phyloP scores from a whole-genome alignment of 92 coral and sea anemone species.

The Epizoanthus fatuus region DNA sequence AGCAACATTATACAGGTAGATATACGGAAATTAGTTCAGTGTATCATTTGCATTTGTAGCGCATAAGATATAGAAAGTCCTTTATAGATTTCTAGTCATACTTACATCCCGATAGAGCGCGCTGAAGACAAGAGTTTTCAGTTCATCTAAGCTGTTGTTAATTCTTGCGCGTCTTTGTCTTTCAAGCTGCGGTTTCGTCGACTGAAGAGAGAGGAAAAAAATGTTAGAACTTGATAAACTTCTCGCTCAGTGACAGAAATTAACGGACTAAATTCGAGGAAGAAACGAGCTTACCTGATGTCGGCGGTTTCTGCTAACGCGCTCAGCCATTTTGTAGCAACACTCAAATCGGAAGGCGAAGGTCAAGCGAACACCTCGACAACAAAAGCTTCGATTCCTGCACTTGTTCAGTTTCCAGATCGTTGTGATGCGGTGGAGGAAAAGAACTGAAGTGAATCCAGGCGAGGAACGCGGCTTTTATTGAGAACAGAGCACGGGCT shows the following conservation, averaged over 20 bases:
- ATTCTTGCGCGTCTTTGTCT: slow-evolving; percentile 94
- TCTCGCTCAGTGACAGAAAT: slow-evolving; percentile 3
- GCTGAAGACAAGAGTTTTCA: slow-evolving; percentile 83
- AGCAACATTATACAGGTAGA: no score
- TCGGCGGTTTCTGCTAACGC: slow-evolving; percentile 28
- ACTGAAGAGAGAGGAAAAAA: slow-evolving; percentile 50
- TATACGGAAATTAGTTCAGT: no score
- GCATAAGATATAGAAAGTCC: neutral
- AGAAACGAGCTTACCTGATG: slow-evolving; percentile 23
- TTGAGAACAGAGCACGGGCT: slow-evolving; percentile 31
- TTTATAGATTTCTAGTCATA: neutral
- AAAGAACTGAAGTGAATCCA: slow-evolving; percentile 36
- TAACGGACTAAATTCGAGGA: neutral
- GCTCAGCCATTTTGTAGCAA: slow-evolving; percentile 24
- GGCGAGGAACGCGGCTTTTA: slow-evolving; percentile 32
- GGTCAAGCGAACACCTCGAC: neutral
- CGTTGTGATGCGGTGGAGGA: neutral
- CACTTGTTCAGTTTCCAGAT: slow-evolving; percentile 4
- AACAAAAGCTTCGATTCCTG: neutral
- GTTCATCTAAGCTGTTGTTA: slow-evolving; percentile 87
- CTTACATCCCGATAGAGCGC: slow-evolving; percentile 90
- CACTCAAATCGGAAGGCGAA: neutral
- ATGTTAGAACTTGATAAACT: neutral
- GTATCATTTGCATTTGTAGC: no score
- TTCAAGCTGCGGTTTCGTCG: slow-evolving; percentile 87